Conservation (phyloP, 1,140 invertebrate genomes). For the Magallana ariakensis region DNA sequence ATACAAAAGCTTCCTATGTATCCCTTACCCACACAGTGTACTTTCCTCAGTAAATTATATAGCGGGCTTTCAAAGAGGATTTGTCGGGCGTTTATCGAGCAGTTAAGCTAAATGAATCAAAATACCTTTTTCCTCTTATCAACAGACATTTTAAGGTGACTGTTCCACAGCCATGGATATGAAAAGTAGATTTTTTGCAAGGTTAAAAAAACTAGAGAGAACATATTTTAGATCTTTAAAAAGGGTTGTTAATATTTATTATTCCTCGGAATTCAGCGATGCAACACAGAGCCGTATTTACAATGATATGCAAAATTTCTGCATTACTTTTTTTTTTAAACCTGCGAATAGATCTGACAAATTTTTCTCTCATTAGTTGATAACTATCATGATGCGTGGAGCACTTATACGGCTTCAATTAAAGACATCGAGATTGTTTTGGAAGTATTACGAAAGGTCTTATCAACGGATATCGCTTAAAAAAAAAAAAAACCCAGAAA, state of each 20-base stretch:
- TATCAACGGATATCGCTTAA: constrained; percentile 3
- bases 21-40: constrained; percentile 28
- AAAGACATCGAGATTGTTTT: background rate
- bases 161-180: constrained; percentile 15
- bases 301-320: too few species aligned
- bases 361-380: too few species aligned
- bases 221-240: constrained; percentile 9
- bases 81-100: constrained; percentile 32
- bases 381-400: background rate
- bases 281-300: background rate
- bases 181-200: background rate
- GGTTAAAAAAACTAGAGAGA: background rate
- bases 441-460: background rate
- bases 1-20: constrained; percentile 26
- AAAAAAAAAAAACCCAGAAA: background rate
- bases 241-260: constrained; percentile 31
- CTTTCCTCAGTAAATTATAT: constrained; percentile 30
- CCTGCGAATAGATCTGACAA: too few species aligned
- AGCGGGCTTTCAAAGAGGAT: constrained; percentile 25
- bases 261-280: background rate
- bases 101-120: constrained; percentile 35
- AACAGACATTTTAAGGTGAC: background rate
- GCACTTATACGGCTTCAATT: background rate
- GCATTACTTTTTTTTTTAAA: too few species aligned
- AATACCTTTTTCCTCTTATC: background rate